Evolutionary conservation across 1,140 invertebrate species (phyloP).

Genomic region (Trichonephila clavata): DNA sequence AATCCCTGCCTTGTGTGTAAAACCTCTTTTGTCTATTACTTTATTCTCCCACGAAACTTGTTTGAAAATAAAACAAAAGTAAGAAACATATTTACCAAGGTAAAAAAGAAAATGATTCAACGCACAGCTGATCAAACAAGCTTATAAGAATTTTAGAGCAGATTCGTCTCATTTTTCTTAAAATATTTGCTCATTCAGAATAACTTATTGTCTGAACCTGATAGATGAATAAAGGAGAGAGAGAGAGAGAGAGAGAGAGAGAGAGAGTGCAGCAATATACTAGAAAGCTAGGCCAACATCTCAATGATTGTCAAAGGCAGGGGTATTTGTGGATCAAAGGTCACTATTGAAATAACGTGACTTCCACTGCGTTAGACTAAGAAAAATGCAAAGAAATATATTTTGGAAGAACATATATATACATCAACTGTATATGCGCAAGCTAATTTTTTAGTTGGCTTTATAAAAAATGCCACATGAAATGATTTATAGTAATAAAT

Average conservation of each 20-base stretch:
- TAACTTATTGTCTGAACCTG: neutral
- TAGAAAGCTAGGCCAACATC: neutral
- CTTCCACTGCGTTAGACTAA: neutral
- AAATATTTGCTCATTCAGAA: neutral
- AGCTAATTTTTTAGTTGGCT: too few species aligned
- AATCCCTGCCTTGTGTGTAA: neutral
- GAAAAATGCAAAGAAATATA: neutral
- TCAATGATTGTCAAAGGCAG: slow-evolving; percentile 46
- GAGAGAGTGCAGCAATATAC: neutral
- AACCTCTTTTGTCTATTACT: neutral
- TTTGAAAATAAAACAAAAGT: neutral
- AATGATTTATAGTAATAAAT: too few species aligned
- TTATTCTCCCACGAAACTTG: neutral
- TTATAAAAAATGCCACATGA: too few species aligned
- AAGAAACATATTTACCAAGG: slow-evolving; percentile 27
- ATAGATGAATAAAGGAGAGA: neutral
- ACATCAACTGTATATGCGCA: too few species aligned
- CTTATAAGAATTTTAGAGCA: slow-evolving; percentile 39
- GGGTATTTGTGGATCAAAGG: neutral
- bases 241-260: too few species aligned
- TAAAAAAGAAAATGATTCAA: slow-evolving; percentile 44
- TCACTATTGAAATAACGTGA: neutral
- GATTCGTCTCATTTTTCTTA: neutral
- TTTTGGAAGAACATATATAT: too few species aligned
- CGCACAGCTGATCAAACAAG: slow-evolving; percentile 40